Evolutionary conservation across 2,797 vertebrate species (phyloP), one percentile per base, ranked within the genome.

Genomic region (Hypotaenidia philippensis): DNA sequence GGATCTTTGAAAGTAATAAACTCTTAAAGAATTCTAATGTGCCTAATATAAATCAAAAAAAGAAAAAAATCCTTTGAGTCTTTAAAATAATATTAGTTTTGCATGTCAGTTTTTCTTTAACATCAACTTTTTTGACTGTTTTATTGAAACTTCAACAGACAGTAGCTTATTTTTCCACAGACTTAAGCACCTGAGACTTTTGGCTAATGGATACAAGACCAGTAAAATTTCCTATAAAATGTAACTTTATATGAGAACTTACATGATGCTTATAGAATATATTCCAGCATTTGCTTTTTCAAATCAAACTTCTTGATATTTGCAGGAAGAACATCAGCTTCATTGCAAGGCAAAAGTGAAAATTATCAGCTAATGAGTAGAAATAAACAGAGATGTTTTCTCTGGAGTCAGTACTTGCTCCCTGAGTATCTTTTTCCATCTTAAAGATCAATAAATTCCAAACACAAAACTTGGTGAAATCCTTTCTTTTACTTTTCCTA

Each of bases 111-210:
- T 97, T 97, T 97, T 97, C 95, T 97, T 97, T 95, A 93, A 85
- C 83, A 94, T 97, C 91, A 94, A 82, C 31, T 74, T 91, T 95
- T 97, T 95, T 84, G 60, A 96, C 96, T 76, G 27, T 96, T 98
- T 98, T 97, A 97, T 97, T 97, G 96, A 97, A 97, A 97, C 68
- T 96, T 96, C 93, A 97, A 91, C 82, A 96, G 97, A 97, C 97
- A 98, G 97, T 98, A 98, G 97, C 97, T 97, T 98, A 97, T 97
- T 98, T 98, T 98, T 97, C 97, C 95, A 97, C 82, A 85, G 86
- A 95, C 74, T 88, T 97, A 96, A 98, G 96, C 97, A 97, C 97
- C 96, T 98, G 97, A 97, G 91, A 97, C 95, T 98, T 98, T 97
- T 98, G 97, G 97, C 97, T 97, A 97, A 97, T 97, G 94, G 79